Evolutionary conservation across 92 coral and sea anemone species (phyloP).

Genomic region (Phenganax subtilis): DNA sequence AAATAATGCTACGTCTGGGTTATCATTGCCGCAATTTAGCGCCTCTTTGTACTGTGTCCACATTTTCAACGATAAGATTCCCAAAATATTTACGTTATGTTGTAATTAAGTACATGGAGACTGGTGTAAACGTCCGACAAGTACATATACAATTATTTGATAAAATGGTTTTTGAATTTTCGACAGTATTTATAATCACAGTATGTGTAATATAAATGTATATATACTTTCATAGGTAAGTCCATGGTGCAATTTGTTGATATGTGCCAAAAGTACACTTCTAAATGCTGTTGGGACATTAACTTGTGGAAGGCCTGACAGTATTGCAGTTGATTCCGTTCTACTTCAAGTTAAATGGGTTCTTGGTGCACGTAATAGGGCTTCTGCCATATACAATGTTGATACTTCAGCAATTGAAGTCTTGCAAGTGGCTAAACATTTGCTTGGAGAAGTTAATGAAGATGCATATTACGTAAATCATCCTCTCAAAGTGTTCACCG

Average conservation of each 20-base stretch:
- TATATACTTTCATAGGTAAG: no score
- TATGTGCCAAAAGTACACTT: not conserved
- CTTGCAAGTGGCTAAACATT: not conserved
- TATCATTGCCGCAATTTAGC: no score
- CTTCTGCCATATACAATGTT: not conserved
- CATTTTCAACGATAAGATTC: no score
- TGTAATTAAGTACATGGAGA: no score
- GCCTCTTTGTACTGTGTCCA: no score
- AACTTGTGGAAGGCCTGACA: slow-evolving; percentile 12
- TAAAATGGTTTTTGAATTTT: no score
- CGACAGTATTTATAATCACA: no score
- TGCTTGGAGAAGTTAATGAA: not conserved
- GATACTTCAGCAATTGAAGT: not conserved
- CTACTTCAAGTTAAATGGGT: slow-evolving; percentile 5
- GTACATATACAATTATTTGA: no score
- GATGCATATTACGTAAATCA: not conserved
- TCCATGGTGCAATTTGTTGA: not conserved
- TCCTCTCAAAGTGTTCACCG: not conserved
- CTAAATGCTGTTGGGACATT: slow-evolving; percentile 9
- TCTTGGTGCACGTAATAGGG: not conserved
- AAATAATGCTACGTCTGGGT: no score
- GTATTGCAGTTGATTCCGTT: not conserved
- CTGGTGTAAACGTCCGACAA: no score
- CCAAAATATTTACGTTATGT: no score
- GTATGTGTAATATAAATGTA: no score